Evolutionary conservation across 2,888 invertebrate genomes (phyloP).

Genomic region (Lingula anatina): DNA sequence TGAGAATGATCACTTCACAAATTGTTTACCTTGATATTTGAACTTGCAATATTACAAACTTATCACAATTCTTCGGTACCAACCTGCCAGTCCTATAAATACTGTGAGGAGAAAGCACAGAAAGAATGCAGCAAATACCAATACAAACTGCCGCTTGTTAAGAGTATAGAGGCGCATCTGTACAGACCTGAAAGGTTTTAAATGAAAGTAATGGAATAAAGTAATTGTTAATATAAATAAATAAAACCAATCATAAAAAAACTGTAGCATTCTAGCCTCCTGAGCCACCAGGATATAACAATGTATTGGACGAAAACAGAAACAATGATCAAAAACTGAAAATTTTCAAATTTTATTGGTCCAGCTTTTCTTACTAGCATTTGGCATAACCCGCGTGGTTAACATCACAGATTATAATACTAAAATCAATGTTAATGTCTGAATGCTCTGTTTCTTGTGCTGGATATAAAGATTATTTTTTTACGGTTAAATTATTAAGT

Average conservation of each 20-base stretch:
- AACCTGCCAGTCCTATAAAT: conserved; percentile 88
- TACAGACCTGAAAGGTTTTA: conserved; percentile 83
- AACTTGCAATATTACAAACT: conserved; percentile 4
- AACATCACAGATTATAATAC: no score
- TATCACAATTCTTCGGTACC: neutral
- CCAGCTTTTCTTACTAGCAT: no score
- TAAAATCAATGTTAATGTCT: no score
- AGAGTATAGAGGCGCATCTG: conserved; percentile 96
- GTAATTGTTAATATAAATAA: neutral
- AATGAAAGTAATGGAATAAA: conserved; percentile 7
- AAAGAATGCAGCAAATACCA: conserved; percentile 90
- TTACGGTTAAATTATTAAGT: no score
- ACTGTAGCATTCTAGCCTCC: no score
- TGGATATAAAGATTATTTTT: no score
- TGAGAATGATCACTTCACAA: neutral
- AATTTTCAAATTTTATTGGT: no score
- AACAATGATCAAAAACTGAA: no score
- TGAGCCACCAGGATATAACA: no score
- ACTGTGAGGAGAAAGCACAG: conserved; percentile 83
- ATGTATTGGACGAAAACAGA: no score
- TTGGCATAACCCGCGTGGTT: no score
- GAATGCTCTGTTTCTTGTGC: no score
- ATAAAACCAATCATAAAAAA: neutral
- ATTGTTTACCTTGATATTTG: neutral
- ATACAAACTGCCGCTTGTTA: conserved; percentile 94